A percentile compares a stretch with the other conserved stretches of the same genome.
Evolutionary conservation across 2,888 invertebrate genomes (phyloP).

Genomic region (Erebia aethiops): DNA sequence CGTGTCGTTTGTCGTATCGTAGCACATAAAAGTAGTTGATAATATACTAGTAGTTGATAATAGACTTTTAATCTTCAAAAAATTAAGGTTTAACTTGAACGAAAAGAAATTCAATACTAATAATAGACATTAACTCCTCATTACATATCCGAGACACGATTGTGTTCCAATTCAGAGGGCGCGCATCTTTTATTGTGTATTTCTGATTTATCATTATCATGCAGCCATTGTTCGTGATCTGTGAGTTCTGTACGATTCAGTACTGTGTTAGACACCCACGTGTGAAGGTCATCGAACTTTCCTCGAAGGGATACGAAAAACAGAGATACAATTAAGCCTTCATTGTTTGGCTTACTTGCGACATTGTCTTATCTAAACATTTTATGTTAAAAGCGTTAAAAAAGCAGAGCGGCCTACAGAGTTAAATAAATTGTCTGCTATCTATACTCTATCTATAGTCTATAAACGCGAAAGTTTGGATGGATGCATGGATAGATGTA

Average conservation of each 20-base stretch:
- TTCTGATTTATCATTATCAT: constrained; percentile 49
- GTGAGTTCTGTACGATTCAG: constrained; percentile 44
- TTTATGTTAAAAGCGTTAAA: constrained; percentile 55
- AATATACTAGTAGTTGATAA: constrained; percentile 13
- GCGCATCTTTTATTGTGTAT: constrained; percentile 42
- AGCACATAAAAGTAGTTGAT: neutral
- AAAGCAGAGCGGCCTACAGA: constrained; percentile 55
- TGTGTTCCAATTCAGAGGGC: constrained; percentile 36
- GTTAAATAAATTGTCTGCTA: constrained; percentile 52
- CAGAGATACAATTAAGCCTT: constrained; percentile 71
- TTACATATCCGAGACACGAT: constrained; percentile 34
- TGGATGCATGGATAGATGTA: too few species aligned
- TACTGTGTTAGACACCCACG: constrained; percentile 48
- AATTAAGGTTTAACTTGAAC: constrained; percentile 27
- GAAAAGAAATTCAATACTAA: constrained; percentile 37
- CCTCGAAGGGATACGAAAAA: constrained; percentile 57
- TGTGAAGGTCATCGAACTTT: constrained; percentile 61
- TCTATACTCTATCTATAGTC: too few species aligned
- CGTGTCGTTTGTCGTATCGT: neutral
- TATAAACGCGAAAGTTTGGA: too few species aligned
- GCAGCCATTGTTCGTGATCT: constrained; percentile 52
- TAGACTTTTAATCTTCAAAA: constrained; percentile 2
- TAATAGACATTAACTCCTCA: constrained; percentile 37
- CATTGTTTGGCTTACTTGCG: constrained; percentile 74
- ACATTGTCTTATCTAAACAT: constrained; percentile 71